These are phyloP conservation scores for Gobius niger DNA, from an alignment of 2,113 vertebrate genomes.

Conservation along the genomic window DNA sequence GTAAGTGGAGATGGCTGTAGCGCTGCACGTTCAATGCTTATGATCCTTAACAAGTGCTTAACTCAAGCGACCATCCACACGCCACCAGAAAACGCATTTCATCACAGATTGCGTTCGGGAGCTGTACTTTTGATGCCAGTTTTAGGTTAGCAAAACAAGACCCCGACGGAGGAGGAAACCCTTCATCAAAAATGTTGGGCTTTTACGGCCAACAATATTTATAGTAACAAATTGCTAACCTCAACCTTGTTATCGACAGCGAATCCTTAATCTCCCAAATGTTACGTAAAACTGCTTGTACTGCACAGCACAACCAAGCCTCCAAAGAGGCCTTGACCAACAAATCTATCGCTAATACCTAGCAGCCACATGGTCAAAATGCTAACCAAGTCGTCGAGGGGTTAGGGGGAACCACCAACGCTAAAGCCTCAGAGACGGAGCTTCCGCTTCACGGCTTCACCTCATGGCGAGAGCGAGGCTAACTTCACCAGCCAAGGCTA, in stretches of 20 bases:
- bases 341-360: slow-evolving; percentile 11
- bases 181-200: not conserved
- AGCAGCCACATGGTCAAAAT: slow-evolving; percentile 65
- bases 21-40: slow-evolving; percentile 6
- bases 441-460: slow-evolving; percentile 66
- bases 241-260: slow-evolving; percentile 39
- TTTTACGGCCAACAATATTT: not conserved
- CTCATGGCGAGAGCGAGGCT: slow-evolving; percentile 73
- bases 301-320: slow-evolving; percentile 45
- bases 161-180: not conserved
- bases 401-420: slow-evolving; percentile 23
- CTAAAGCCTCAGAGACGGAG: slow-evolving; percentile 45
- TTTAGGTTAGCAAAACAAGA: not conserved
- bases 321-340: slow-evolving; percentile 44
- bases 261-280: slow-evolving; percentile 52
- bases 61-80: slow-evolving; percentile 22
- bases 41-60: slow-evolving; percentile 1
- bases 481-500: slow-evolving; percentile 37
- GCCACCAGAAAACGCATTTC: slow-evolving; percentile 32
- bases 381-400: slow-evolving; percentile 56
- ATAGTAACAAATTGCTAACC: slow-evolving; percentile 26
- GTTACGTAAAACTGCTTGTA: slow-evolving; percentile 66
- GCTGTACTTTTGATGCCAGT: not conserved
- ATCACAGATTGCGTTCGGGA: not conserved
- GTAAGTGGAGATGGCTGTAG: slow-evolving; percentile 15